These are phyloP conservation scores for Belgica antarctica DNA, from an alignment of 2,888 invertebrate genomes.

Conservation along the genomic window DNA sequence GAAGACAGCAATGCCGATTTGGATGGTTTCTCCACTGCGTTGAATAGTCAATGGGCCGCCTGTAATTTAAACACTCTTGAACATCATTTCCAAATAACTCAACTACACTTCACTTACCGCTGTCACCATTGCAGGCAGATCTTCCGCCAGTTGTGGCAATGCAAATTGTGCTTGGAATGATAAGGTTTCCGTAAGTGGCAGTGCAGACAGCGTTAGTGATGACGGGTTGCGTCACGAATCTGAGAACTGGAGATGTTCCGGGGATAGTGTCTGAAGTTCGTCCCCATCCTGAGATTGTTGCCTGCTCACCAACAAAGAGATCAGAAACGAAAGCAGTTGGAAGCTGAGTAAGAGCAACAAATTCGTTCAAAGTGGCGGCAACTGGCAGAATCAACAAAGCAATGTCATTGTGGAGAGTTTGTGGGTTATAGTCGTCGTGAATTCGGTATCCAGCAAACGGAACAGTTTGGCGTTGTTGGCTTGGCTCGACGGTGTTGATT, in stretches of 20 bases:
- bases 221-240: background rate
- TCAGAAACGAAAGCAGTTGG: background rate
- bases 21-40: background rate
- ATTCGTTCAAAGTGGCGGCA: background rate
- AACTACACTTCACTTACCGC: no score
- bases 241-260: background rate
- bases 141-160: slow-evolving; percentile 47
- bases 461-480: slow-evolving; percentile 5
- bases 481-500: background rate
- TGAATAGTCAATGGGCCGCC: slow-evolving; percentile 48
- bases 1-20: slow-evolving; percentile 40
- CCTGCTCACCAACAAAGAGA: slow-evolving; percentile 11
- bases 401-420: slow-evolving; percentile 18
- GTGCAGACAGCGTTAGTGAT: slow-evolving; percentile 47
- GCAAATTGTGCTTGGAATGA: slow-evolving; percentile 49
- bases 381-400: background rate
- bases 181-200: slow-evolving; percentile 48
- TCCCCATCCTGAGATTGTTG: slow-evolving; percentile 31
- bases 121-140: slow-evolving; percentile 48
- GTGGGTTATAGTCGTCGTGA: slow-evolving; percentile 36
- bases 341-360: background rate
- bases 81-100: no score
- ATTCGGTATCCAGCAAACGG: background rate
- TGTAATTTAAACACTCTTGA: no score
- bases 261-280: background rate